phyloP scores from a whole-genome alignment of 2,797 vertebrate genomes.

The Buphagus erythrorhynchus region DNA sequence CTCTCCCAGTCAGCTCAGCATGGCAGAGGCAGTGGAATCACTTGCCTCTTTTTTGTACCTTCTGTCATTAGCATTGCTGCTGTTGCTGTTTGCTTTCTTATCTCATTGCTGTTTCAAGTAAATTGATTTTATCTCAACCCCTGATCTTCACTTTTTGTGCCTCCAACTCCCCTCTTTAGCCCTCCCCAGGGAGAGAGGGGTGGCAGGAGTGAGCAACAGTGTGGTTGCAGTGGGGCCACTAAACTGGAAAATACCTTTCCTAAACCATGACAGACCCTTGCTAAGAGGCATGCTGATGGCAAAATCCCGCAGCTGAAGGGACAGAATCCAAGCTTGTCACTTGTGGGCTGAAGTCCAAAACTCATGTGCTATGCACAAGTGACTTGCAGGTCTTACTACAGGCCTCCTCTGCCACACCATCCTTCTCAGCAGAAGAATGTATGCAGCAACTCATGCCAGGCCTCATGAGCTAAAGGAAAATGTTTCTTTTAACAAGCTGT shows the following conservation, averaged over 20 bases:
- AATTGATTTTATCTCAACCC: background rate
- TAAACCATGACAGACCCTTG: background rate
- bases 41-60: background rate
- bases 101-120: background rate
- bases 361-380: background rate
- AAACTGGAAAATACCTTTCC: background rate
- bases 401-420: background rate
- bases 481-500: background rate
- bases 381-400: background rate
- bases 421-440: background rate
- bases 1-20: background rate
- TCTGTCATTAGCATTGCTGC: background rate
- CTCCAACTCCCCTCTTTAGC: background rate
- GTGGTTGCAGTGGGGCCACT: background rate
- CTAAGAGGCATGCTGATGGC: background rate
- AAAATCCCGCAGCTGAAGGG: background rate
- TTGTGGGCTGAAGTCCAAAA: background rate
- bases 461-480: background rate
- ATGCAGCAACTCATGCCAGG: background rate
- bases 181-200: background rate
- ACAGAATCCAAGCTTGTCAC: background rate
- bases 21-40: background rate
- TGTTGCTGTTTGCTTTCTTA: background rate
- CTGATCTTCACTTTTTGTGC: background rate
- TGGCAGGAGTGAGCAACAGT: background rate